These are phyloP conservation scores for Tichodroma muraria DNA, from an alignment of 2,113 vertebrate species.

Conservation along the genomic window DNA sequence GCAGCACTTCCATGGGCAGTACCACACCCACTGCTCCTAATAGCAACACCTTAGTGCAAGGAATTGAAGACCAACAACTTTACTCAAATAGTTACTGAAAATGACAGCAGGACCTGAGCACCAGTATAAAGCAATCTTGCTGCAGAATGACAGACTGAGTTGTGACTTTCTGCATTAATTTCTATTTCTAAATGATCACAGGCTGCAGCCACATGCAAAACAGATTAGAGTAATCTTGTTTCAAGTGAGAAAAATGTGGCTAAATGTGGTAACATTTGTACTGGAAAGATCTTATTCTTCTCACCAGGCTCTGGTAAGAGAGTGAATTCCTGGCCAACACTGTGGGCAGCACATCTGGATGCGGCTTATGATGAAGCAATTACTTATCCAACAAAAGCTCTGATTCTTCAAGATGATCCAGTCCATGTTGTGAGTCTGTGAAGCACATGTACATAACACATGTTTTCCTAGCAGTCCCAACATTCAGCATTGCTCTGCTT, in stretches of 20 bases:
- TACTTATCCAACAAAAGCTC: conserved; percentile 25
- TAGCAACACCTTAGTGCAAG: background rate
- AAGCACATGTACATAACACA: conserved; percentile 1
- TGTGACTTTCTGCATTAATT: background rate
- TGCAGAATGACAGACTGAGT: background rate
- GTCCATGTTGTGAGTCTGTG: background rate
- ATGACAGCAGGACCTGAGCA: background rate
- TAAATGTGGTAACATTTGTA: conserved; percentile 11
- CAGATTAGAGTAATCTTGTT: background rate
- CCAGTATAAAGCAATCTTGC: background rate
- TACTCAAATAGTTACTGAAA: background rate
- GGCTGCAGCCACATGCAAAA: background rate
- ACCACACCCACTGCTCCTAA: background rate
- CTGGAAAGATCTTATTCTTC: background rate
- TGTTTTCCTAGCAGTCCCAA: background rate
- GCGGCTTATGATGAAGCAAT: conserved; percentile 8
- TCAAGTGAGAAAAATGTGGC: background rate
- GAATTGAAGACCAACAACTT: background rate
- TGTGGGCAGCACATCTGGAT: background rate
- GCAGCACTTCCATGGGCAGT: background rate
- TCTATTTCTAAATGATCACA: background rate
- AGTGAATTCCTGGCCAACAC: background rate
- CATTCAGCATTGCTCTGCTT: background rate
- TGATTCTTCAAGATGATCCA: background rate
- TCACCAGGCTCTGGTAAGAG: background rate